Evolutionary conservation across 2,888 invertebrate genomes (phyloP).

Genomic region (Hipparchia sbordonii): DNA sequence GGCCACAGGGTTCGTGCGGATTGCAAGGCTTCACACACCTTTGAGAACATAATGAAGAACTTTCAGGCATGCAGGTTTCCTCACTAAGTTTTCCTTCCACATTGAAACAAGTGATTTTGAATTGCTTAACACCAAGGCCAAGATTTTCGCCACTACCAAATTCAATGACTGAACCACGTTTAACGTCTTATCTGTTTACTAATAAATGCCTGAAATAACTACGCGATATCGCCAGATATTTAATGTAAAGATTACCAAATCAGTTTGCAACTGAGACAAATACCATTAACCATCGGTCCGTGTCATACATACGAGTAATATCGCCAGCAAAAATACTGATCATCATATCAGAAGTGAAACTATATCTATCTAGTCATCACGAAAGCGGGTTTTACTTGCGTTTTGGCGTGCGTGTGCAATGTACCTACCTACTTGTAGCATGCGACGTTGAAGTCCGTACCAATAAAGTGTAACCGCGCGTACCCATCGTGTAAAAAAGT

Average conservation of each 20-base stretch:
- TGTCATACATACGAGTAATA: slow-evolving; percentile 31
- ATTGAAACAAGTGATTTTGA: no score
- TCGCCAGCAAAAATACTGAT: slow-evolving; percentile 39
- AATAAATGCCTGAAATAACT: no score
- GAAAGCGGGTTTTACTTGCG: slow-evolving; percentile 65
- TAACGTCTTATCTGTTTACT: no score
- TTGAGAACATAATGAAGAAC: no score
- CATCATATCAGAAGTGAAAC: slow-evolving; percentile 70
- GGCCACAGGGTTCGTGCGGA: no score
- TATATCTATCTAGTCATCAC: slow-evolving; percentile 76
- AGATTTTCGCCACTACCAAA: no score
- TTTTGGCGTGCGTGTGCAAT: slow-evolving; percentile 65
- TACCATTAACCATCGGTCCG: slow-evolving; percentile 36
- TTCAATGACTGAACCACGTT: no score
- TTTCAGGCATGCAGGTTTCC: no score
- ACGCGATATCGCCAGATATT: not conserved
- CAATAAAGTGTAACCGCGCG: slow-evolving; percentile 31
- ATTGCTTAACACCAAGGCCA: no score
- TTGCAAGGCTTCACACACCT: no score
- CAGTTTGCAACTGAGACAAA: slow-evolving; percentile 20
- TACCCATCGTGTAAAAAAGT: slow-evolving; percentile 46
- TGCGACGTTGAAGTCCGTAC: slow-evolving; percentile 56
- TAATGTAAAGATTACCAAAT: slow-evolving; percentile 10
- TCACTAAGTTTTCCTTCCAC: no score
- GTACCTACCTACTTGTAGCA: slow-evolving; percentile 50